Evolutionary conservation across 2,113 vertebrate genomes (phyloP), one percentile per base, ranked within the genome.

Genomic region (Festucalex cinctus): DNA sequence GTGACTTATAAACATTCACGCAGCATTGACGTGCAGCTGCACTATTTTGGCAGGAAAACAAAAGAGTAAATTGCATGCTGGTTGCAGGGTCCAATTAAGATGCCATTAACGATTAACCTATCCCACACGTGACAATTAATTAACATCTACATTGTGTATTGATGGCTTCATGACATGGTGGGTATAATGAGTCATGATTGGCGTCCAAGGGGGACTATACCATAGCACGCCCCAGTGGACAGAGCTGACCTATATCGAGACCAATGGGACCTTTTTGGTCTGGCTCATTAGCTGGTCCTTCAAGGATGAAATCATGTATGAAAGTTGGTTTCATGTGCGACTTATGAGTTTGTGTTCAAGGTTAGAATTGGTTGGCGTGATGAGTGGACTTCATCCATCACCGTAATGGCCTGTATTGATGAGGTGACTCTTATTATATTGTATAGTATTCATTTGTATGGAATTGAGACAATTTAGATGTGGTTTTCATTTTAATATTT

Each of bases 191-290:
- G 32, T 36, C 7, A 59, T 41, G 37, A 62, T 6, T 3, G 13
- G 35, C 6, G 16, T 26, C 19, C 17, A 9, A 35, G 24, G 41
- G 26, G 54, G n/a, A 48, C 49, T 35, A 37, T 39, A 57, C 14
- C 68, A 3, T 8, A 63, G 35, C 78, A 85, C 54, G 84, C 74
- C 67, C 76, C 78, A 81, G 46, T 76, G 71, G 69, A 77, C 59
- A 75, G 36, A 71, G 53, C 77, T 85, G 85, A 83, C 82, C 84
- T 83, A 85, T 66, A 86, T 82, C 32, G 12, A 28, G 71, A 68
- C 78, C 74, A 75, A 36, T 79, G 63, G 65, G 71, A 69, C 44
- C 70, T 43, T 75, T 10, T 78, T 65, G 70, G 82, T 81, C 58
- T 60, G 73, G 73, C 79, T 74, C 72, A 83, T 82, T 78, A 79